Percentiles rank a stretch among this genome's conserved stretches.
Evolutionary conservation across 1,140 invertebrate genomes (phyloP).

Genomic region (Trichogramma pretiosum): DNA sequence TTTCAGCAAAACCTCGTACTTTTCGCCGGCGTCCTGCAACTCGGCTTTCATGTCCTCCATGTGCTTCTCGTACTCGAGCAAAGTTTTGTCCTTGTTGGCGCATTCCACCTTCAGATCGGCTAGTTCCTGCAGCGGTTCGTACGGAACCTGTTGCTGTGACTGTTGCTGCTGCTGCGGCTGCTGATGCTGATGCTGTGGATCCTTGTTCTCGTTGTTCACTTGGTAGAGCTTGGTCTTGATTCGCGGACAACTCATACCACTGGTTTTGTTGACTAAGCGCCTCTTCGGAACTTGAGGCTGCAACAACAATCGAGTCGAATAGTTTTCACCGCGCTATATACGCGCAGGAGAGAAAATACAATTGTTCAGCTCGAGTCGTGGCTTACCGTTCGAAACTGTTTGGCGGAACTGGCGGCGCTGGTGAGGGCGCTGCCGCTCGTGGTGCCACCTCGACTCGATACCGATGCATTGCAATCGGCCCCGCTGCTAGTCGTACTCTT

Average conservation of each 20-base stretch:
- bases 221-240: slow-evolving; percentile 23
- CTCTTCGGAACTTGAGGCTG: slow-evolving; percentile 34
- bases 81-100: slow-evolving; percentile 37
- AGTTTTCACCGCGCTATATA: too few species aligned
- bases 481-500: slow-evolving; percentile 33
- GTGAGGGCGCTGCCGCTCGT: too few species aligned
- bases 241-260: slow-evolving; percentile 20
- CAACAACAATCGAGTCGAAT: too few species aligned
- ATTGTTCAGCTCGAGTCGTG: too few species aligned
- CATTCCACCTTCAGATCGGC: slow-evolving; percentile 39
- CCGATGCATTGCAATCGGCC: slow-evolving; percentile 30
- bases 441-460: slow-evolving; percentile 26
- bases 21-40: slow-evolving; percentile 20
- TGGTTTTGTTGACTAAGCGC: slow-evolving; percentile 17
- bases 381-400: slow-evolving; percentile 27
- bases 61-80: slow-evolving; percentile 35
- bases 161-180: too few species aligned
- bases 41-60: slow-evolving; percentile 35
- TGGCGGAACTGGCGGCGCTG: slow-evolving; percentile 9
- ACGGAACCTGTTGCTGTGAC: slow-evolving; percentile 23
- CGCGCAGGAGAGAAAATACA: too few species aligned
- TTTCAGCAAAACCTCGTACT: slow-evolving; percentile 17
- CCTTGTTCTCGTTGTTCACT: slow-evolving; percentile 11
- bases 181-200: too few species aligned
- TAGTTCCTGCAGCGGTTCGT: slow-evolving; percentile 31